Base-by-base conservation (phyloP, 2,888 invertebrate genomes). In the Buathra laborator region DNA sequence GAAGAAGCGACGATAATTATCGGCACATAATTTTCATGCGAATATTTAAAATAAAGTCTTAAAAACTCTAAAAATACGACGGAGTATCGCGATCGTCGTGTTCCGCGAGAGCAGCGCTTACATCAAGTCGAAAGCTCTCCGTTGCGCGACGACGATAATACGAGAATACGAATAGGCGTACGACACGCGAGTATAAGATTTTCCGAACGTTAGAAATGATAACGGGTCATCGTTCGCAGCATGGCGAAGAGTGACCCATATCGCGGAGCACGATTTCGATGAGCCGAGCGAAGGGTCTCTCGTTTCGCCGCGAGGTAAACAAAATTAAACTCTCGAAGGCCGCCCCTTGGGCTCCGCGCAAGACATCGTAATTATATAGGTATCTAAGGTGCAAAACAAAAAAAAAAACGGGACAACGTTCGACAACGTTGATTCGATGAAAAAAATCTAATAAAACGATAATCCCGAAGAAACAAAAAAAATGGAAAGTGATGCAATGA, bases 151-250 rank as follows among this genome's bases (percentile, higher is more conserved):
- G 53, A 53, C 53, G 53, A 19, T 16, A 53, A 19, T 53, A 53
- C 53, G 53, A 53, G 53, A 53, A 24, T 3, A 24, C 24, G 24
- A 24, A 24, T 24, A 53, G 53, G 9, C 19, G 53, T 53, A 53
- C 53, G 1, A 10, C 19, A 53, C 53, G 53, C 53, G 53, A 53
- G 53, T 24, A 24, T 19, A 10, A 19, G 53, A 53, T 53, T 19
- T 19, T 10, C 59, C 59, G 59, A 59, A 24, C 59, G 59, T 24
- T 59, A 29, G 24, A 37, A 46, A 62, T 74, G 72, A 74, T 74
- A 74, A 62, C 72, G 59, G 72, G 51, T 44, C 44, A 74, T 74
- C 72, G n/a, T 37, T 74, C 46, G 59, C 29, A 16, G 72, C 44
- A 46, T 43, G 59, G 5, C 46, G 72, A 29, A 29, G 59, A 29